phyloP scores from a whole-genome alignment of 2,888 invertebrate genomes.

The Drosophila pseudotalamancana region DNA sequence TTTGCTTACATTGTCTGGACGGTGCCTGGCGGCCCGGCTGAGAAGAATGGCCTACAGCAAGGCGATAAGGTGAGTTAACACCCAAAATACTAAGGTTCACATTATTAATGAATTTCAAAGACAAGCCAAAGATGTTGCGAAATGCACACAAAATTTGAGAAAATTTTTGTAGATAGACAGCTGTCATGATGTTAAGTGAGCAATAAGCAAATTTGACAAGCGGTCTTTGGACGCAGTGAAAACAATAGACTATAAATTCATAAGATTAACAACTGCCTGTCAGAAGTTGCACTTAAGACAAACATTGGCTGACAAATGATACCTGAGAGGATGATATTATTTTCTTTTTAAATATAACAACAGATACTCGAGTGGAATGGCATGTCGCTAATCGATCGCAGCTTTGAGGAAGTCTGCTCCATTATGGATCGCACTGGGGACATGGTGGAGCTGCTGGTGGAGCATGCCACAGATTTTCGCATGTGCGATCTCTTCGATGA shows the following conservation, averaged over 20 bases:
- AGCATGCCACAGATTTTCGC: conserved; percentile 90
- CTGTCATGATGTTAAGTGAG: conserved; percentile 33
- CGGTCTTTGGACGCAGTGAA: neutral
- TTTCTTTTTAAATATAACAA: neutral
- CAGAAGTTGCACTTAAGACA: conserved; percentile 14
- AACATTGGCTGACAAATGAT: conserved; percentile 24
- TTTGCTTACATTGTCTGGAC: conserved; percentile 97
- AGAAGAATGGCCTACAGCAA: conserved; percentile 93
- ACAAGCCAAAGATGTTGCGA: conserved; percentile 8
- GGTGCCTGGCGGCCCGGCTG: conserved; percentile 95
- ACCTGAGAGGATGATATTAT: neutral
- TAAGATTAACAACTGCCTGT: conserved; percentile 17
- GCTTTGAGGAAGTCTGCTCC: conserved; percentile 96
- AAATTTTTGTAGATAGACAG: conserved; percentile 30
- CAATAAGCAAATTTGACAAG: conserved; percentile 25
- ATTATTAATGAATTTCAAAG: conserved; percentile 23
- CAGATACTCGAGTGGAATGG: conserved; percentile 97
- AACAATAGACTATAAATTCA: neutral
- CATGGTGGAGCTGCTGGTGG: conserved; percentile 93
- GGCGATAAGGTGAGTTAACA: conserved; percentile 90
- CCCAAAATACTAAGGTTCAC: neutral
- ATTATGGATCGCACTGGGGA: conserved; percentile 95
- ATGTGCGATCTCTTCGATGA: conserved; percentile 90
- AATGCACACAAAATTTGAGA: conserved; percentile 3
- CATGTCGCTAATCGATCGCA: conserved; percentile 93